These are phyloP conservation scores for Bombus impatiens DNA, from an alignment of 1,140 invertebrate species.

Conservation along the genomic window DNA sequence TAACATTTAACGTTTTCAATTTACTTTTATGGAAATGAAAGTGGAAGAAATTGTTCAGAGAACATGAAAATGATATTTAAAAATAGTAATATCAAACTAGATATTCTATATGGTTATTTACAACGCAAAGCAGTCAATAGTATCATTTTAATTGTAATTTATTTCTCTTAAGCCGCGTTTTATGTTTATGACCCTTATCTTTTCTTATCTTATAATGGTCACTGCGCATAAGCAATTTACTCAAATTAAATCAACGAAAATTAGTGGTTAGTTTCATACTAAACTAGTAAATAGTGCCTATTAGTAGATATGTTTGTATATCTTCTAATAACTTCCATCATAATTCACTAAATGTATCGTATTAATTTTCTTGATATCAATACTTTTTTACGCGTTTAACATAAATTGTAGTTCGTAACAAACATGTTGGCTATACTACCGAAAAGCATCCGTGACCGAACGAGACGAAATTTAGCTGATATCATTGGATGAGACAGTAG, in stretches of 20 bases:
- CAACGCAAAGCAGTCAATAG: slow-evolving; percentile 6
- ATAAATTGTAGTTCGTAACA: neutral
- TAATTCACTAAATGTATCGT: neutral
- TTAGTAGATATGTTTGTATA: neutral
- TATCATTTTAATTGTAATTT: slow-evolving; percentile 43
- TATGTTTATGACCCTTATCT: neutral
- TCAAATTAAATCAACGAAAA: neutral
- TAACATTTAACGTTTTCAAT: neutral
- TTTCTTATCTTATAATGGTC: slow-evolving; percentile 6
- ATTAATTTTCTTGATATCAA: neutral
- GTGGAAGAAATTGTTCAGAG: neutral
- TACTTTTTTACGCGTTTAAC: slow-evolving; percentile 31
- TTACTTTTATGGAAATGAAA: neutral
- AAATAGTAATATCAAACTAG: neutral
- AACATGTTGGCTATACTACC: too few species aligned
- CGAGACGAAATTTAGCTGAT: too few species aligned
- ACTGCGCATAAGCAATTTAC: neutral
- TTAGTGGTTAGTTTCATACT: neutral
- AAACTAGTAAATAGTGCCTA: neutral
- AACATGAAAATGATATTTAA: neutral
- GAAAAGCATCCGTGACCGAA: too few species aligned
- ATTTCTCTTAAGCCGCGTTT: slow-evolving; percentile 12
- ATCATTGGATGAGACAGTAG: too few species aligned
- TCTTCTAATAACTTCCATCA: neutral
- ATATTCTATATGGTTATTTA: neutral